Base-by-base conservation (phyloP, 2,113 vertebrate species). In the Hylia prasina region DNA sequence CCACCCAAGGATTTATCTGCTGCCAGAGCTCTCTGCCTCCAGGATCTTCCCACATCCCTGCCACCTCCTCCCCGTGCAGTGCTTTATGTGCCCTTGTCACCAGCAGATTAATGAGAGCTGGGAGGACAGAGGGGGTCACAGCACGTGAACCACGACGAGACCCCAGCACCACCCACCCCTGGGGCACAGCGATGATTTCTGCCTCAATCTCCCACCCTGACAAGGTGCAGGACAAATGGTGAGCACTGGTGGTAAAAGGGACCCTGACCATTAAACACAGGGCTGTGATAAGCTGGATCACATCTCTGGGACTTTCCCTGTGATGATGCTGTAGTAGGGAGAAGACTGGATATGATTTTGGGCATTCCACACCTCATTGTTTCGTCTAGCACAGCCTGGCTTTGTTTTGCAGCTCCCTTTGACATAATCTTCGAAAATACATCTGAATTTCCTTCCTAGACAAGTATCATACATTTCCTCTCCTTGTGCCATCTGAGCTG, bases 1-100 rank as follows among this genome's bases (percentile, higher is more conserved):
- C 63, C 66, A 44, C 15, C 3, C n/a, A 6, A 42, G 64, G 54
- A 53, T 81, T 87, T 81, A 23, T 39, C 31, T 23, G 11, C 63
- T 11, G 0, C 53, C 18, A 28, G 37, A n/a, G 20, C 50, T 79
- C 14, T 35, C 44, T 82, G 57, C n/a, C 27, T 86, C 64, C 72
- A 47, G 44, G 37, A 39, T 11, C 47, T 70, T 27, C 47, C 28
- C 7, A 1, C 57, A 51, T 39, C 8, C 8, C 58, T 70, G 54
- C 50, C 48, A 19, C 30, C 68, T 47, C 56, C 69, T 57, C 22
- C 37, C n/a, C 4, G 2, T 28, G 58, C 31, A 37, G 21, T 80
- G 53, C 18, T 95, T 94, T 89, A 81, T 81, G 60, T 51, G 76
- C n/a, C 83, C 91, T 87, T 90, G 91, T 91, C 85, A 50, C 53